Base-by-base conservation (phyloP, 1,140 invertebrate species). In the Drosophila baimaii region DNA sequence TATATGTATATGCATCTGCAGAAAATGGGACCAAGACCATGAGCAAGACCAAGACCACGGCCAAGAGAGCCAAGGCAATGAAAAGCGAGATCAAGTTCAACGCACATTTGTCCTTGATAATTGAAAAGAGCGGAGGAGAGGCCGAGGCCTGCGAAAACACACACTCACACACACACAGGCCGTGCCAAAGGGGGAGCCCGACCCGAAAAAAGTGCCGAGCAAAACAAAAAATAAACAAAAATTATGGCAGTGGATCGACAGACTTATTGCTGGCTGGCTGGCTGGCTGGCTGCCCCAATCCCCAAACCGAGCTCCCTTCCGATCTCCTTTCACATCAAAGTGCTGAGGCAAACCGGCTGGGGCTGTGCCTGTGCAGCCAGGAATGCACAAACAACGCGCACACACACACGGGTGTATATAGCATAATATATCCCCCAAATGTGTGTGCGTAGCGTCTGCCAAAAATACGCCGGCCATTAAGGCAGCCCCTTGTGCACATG, bases 71-170 rank as follows among this genome's bases (percentile, higher is more conserved):
- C 55, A 57, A 43, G 49, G 81, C 78, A 55, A 79, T 84, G 84
- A 84, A 88, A 89, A 84, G 84, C 84, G 77, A 88, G 84, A 88
- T 88, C 84, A 88, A 88, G 84, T 88, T 88, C 84, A 88, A 88
- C 84, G 84, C 84, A 89, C 84, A 88, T 89, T 89, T 88, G 84
- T 88, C 84, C 84, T 88, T 88, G 84, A 88, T 88, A 78, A 89
- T 88, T 86, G 68, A 83, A 83, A 77, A 57, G 51, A 54, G 17
- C 25, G 31, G 7, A 0, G 49, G 29, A 29, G 25, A 37, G 37
- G 41, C 29, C 8, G 33, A 31, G 35, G 73, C 35, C 46, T 23
- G 56, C n/a, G 17, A 51, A 55, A 69, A 69, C 55, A 65, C 29
- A 49, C n/a, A n/a, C n/a, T n/a, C n/a, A n/a, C n/a, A 54, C 27